These are phyloP conservation scores for Isotomurus palustris DNA, from an alignment of 2,888 invertebrate genomes.

Conservation along the genomic window DNA sequence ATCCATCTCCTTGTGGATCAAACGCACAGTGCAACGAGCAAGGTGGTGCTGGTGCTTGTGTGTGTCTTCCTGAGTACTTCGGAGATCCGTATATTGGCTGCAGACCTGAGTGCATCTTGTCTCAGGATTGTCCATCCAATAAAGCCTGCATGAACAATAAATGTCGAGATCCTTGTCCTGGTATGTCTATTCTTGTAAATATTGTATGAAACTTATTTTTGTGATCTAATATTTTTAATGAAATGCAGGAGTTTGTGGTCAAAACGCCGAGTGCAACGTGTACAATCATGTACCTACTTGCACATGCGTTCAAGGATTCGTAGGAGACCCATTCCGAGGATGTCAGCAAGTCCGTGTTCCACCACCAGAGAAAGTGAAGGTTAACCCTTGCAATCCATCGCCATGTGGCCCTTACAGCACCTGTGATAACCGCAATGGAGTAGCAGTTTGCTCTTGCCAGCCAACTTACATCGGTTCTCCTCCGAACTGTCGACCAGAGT, in stretches of 20 bases:
- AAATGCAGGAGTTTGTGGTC: constrained; percentile 57
- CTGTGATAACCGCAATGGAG: constrained; percentile 55
- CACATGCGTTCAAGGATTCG: constrained; percentile 57
- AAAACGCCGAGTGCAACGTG: constrained; percentile 60
- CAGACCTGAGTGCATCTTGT: constrained; percentile 78
- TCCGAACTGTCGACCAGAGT: constrained; percentile 48
- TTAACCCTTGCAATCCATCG: constrained; percentile 42
- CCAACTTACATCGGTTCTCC: constrained; percentile 48
- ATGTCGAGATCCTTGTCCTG: constrained; percentile 61
- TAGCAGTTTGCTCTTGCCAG: constrained; percentile 48
- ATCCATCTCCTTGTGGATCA: constrained; percentile 67
- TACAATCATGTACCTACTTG: constrained; percentile 66
- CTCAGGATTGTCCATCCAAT: constrained; percentile 74
- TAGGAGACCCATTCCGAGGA: constrained; percentile 45
- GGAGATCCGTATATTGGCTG: constrained; percentile 72
- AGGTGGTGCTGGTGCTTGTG: constrained; percentile 59
- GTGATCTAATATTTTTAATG: too few species aligned
- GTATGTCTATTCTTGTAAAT: constrained; percentile 48
- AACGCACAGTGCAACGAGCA: constrained; percentile 46
- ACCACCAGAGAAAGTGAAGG: constrained; percentile 49
- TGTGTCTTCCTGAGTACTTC: constrained; percentile 68
- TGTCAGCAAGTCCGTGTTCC: constrained; percentile 51
- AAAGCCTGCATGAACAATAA: constrained; percentile 53
- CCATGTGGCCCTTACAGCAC: constrained; percentile 55
- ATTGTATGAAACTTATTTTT: too few species aligned